phyloP scores from a whole-genome alignment of 2,113 vertebrate species.

The Hyperopisus bebe region DNA sequence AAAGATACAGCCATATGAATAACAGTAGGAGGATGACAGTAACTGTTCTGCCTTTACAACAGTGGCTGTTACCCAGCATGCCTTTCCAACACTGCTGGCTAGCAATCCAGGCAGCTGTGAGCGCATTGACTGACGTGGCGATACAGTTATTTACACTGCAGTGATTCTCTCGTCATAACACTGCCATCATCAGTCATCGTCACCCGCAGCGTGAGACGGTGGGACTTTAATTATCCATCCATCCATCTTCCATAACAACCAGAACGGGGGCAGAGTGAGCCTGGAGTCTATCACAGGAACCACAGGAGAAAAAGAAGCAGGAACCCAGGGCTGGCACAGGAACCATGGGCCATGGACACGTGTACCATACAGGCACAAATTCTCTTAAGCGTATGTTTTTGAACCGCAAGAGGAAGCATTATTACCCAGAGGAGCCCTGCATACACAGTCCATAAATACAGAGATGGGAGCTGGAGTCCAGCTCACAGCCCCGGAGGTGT shows the following conservation, averaged over 20 bases:
- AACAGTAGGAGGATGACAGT: not conserved
- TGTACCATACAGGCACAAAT: not conserved
- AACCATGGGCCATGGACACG: not conserved
- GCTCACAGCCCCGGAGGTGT: not conserved
- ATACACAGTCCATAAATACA: not conserved
- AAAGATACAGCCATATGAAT: not conserved
- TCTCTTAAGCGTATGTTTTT: not conserved
- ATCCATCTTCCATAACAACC: not conserved
- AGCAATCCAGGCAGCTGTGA: not conserved
- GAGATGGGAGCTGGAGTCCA: not conserved
- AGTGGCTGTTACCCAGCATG: not conserved
- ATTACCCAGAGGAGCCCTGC: not conserved
- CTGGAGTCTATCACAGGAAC: not conserved
- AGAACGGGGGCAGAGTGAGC: not conserved
- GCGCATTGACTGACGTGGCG: not conserved
- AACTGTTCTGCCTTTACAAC: not conserved
- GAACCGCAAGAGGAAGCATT: not conserved
- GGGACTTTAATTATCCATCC: conserved; percentile 2
- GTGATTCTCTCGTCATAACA: not conserved
- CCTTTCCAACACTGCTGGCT: not conserved
- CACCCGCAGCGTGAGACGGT: not conserved
- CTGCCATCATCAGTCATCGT: not conserved
- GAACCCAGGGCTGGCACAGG: not conserved
- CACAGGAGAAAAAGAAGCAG: not conserved
- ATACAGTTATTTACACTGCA: conserved; percentile 3